phyloP scores from a whole-genome alignment of 1,140 invertebrate species.

The Trachelipus rathkii region DNA sequence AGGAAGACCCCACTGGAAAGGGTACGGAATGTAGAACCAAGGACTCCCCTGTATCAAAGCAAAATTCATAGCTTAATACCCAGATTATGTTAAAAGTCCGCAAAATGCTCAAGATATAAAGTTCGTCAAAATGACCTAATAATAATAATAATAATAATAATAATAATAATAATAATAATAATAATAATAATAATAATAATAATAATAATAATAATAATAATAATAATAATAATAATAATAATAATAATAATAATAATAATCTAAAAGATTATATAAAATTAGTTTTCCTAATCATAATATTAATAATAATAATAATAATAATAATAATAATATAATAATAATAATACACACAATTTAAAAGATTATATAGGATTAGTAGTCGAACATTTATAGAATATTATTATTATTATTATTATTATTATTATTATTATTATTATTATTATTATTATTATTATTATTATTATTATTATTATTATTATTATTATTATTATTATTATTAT shows the following conservation, averaged over 20 bases:
- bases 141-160: too few relatives aligned
- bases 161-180: too few relatives aligned
- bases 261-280: background rate
- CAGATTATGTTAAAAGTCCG: background rate
- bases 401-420: slow-evolving; percentile 18
- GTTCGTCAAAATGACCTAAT: background rate
- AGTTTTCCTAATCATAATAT: too few relatives aligned
- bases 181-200: background rate
- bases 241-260: background rate
- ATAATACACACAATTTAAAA: too few relatives aligned
- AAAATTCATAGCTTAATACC: background rate
- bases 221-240: background rate
- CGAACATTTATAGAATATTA: too few relatives aligned
- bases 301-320: too few relatives aligned
- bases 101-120: background rate
- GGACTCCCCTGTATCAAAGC: background rate
- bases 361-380: too few relatives aligned
- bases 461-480: slow-evolving; percentile 3
- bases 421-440: slow-evolving; percentile 4
- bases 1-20: slow-evolving; percentile 8
- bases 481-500: too few relatives aligned
- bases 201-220: background rate
- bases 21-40: slow-evolving; percentile 14
- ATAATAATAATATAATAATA: too few relatives aligned
- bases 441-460: background rate